A percentile compares a stretch with the other conserved stretches of the same genome.
Evolutionary conservation across 2,888 invertebrate species (phyloP).

Genomic region (Sinotaia quadrata): DNA sequence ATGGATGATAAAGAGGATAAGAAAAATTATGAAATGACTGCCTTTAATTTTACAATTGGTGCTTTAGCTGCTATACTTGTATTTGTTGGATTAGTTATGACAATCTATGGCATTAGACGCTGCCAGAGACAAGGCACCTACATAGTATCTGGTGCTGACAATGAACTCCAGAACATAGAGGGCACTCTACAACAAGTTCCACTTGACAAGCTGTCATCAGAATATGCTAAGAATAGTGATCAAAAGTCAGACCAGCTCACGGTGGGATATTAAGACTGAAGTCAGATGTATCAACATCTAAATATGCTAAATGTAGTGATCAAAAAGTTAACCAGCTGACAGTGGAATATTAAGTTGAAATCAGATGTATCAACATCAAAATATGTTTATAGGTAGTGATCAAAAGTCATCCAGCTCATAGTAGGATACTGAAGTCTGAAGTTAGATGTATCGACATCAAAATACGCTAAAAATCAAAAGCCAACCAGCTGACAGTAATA

Average conservation of each 20-base stretch:
- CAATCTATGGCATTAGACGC: background rate
- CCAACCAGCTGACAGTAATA: too few relatives aligned
- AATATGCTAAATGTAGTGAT: too few relatives aligned
- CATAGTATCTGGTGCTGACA: background rate
- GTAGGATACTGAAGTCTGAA: background rate
- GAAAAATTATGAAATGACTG: background rate
- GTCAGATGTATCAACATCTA: too few relatives aligned
- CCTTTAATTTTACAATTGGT: conserved; percentile 22
- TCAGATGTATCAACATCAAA: too few relatives aligned
- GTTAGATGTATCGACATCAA: background rate
- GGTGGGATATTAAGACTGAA: too few relatives aligned
- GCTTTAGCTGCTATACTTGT: conserved; percentile 6
- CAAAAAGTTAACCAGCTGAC: too few relatives aligned
- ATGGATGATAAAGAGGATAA: background rate
- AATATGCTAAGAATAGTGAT: too few relatives aligned
- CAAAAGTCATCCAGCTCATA: background rate
- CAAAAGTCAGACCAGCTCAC: too few relatives aligned
- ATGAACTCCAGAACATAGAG: background rate
- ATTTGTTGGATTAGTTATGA: conserved; percentile 7
- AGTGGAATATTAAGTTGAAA: too few relatives aligned
- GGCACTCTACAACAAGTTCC: too few relatives aligned
- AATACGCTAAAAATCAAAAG: too few relatives aligned
- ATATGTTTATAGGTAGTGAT: background rate
- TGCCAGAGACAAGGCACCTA: conserved; percentile 19
- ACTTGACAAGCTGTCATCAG: too few relatives aligned